Evolutionary conservation across 2,888 invertebrate genomes (phyloP).

Genomic region (Euzophera pinguis): DNA sequence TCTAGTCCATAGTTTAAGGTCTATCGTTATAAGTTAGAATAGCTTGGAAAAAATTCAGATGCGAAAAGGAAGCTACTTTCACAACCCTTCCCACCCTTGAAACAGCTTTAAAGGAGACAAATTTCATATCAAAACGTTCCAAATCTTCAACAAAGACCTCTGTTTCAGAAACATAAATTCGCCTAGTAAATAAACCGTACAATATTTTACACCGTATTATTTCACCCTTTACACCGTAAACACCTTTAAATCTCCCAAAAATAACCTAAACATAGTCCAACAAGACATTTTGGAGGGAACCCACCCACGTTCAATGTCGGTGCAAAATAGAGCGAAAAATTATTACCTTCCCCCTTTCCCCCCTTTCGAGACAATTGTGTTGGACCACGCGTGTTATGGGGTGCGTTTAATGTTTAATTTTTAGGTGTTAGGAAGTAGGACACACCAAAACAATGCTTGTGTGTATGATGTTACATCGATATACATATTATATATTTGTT

Average conservation of each 20-base stretch:
- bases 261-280: slow-evolving; percentile 13
- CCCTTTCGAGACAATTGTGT: slow-evolving; percentile 16
- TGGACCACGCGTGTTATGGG: slow-evolving; percentile 13
- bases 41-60: too few species aligned
- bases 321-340: slow-evolving; percentile 21
- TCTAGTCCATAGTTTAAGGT: too few species aligned
- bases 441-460: not conserved
- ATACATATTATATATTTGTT: too few species aligned
- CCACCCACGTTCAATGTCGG: slow-evolving; percentile 10
- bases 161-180: too few species aligned
- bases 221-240: slow-evolving; percentile 7
- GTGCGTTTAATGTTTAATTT: slow-evolving; percentile 12
- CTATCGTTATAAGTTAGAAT: too few species aligned
- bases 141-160: too few species aligned
- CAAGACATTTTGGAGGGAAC: slow-evolving; percentile 12
- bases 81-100: too few species aligned
- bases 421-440: slow-evolving; percentile 6
- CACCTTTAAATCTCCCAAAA: slow-evolving; percentile 12
- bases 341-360: slow-evolving; percentile 13
- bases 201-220: slow-evolving; percentile 10
- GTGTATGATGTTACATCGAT: too few species aligned
- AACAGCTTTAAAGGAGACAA: too few species aligned
- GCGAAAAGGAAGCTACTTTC: too few species aligned
- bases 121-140: too few species aligned
- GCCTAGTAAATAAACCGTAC: not conserved